Evolutionary conservation across 2,888 invertebrate species (phyloP), one percentile per base, ranked within the genome.

Genomic region (Dusona sp.): DNA sequence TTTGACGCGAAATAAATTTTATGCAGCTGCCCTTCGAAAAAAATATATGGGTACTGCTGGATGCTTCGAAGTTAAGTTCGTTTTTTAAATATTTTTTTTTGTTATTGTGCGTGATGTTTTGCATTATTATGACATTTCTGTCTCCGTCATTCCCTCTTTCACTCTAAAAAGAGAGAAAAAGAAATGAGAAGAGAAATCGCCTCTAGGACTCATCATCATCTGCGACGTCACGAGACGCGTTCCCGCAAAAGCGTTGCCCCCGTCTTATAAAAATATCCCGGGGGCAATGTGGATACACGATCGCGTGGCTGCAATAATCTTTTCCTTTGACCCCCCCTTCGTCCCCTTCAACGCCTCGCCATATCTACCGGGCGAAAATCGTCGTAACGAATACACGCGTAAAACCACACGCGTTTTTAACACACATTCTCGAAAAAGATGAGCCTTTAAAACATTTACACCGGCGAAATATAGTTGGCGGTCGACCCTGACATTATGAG

Each of bases 251-350:
- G 87, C 92, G 88, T 92, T 92, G 92, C 91, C 91, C 92, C 89
- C 91, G 91, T 89, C 88, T 91, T 90, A 91, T 92, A 93, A 93
- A 93, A 93, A 92, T 92, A 93, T 92, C 93, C 88, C 89, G 83
- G 87, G 83, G 88, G 88, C 88, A 84, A 88, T 87, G 85, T 84
- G 88, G 85, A 88, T 78, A 80, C 87, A 81, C 84, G 87, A 88
- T 88, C 86, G 89, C 88, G 87, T 79, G 81, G 83, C 85, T 82
- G 82, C 88, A 79, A 88, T 89, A 88, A 89, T 89, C 89, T 54
- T 38, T 48, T 74, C 65, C 67, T 38, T 68, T n/a, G 48, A n/a
- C n/a, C 38, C 54, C 38, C 19, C 54, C 70, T 78, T 67, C 22
- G 61, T 29, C 29, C 61, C 57, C 36, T 73, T 48, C 11, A 33